Evolutionary conservation across 2,113 vertebrate genomes (phyloP).

Genomic region (Xerus inauris): DNA sequence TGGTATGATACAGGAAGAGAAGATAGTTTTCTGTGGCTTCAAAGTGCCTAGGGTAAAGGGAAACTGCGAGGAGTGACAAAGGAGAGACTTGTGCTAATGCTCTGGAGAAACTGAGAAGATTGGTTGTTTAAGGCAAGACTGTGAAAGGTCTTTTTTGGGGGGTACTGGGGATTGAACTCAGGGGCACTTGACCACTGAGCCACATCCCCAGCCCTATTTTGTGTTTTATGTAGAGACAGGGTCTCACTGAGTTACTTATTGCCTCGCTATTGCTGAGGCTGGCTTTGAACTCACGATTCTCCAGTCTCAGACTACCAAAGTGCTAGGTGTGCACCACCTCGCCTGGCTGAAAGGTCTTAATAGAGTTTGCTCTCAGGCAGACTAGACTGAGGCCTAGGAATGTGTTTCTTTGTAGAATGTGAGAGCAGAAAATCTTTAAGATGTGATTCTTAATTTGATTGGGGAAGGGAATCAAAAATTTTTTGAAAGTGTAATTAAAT

Average conservation of each 20-base stretch:
- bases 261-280: too few species aligned
- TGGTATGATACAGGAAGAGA: background rate
- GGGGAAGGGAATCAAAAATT: background rate
- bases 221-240: too few species aligned
- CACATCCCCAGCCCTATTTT: too few species aligned
- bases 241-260: too few species aligned
- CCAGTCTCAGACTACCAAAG: too few species aligned
- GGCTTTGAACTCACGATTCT: too few species aligned
- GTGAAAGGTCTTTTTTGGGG: background rate
- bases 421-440: background rate
- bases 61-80: background rate
- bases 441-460: conserved; percentile 11
- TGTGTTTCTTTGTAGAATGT: conserved; percentile 4
- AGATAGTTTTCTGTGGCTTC: conserved; percentile 12
- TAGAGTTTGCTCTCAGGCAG: background rate
- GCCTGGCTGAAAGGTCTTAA: background rate
- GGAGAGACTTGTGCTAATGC: background rate
- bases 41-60: background rate
- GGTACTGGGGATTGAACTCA: too few species aligned
- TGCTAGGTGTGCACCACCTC: too few species aligned
- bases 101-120: background rate
- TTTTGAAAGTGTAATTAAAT: conserved; percentile 34
- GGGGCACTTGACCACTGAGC: too few species aligned
- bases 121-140: background rate
- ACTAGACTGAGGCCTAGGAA: background rate